A percentile compares a stretch with the other conserved stretches of the same genome.
Evolutionary conservation across 2,797 vertebrate species (phyloP).

Genomic region (Acipenser ruthenus): DNA sequence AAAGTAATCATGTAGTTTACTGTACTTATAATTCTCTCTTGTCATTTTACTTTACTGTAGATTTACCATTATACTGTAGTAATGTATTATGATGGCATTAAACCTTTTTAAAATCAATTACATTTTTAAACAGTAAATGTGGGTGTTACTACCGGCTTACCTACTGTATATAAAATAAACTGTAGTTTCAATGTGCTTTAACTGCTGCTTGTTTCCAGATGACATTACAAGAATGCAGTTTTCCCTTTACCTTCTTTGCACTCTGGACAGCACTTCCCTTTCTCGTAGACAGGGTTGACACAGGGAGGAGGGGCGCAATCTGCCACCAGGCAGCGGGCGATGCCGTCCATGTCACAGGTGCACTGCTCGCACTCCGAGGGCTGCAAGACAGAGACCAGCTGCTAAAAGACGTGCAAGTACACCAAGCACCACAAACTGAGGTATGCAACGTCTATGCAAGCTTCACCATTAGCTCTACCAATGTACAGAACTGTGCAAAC

Average conservation of each 20-base stretch:
- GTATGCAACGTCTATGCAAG: background rate
- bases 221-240: constrained; percentile 8
- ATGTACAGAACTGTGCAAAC: too few species aligned
- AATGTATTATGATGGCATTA: too few species aligned
- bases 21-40: too few species aligned
- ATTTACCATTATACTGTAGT: too few species aligned
- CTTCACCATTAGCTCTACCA: background rate
- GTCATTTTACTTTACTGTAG: too few species aligned
- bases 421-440: background rate
- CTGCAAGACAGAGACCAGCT: constrained; percentile 36
- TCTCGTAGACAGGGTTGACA: constrained; percentile 67
- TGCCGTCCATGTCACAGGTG: constrained; percentile 69
- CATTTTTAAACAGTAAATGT: too few species aligned
- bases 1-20: too few species aligned
- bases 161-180: too few species aligned
- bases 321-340: constrained; percentile 68
- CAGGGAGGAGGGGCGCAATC: constrained; percentile 74
- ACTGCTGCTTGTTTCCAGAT: background rate
- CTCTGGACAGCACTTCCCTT: constrained; percentile 70
- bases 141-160: too few species aligned
- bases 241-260: constrained; percentile 63
- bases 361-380: constrained; percentile 77
- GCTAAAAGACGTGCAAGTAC: background rate
- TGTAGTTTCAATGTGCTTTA: too few species aligned
- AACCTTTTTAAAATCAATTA: too few species aligned